These are phyloP conservation scores for Odontomachus brunneus DNA, from an alignment of 1,140 invertebrate genomes.

Conservation along the genomic window DNA sequence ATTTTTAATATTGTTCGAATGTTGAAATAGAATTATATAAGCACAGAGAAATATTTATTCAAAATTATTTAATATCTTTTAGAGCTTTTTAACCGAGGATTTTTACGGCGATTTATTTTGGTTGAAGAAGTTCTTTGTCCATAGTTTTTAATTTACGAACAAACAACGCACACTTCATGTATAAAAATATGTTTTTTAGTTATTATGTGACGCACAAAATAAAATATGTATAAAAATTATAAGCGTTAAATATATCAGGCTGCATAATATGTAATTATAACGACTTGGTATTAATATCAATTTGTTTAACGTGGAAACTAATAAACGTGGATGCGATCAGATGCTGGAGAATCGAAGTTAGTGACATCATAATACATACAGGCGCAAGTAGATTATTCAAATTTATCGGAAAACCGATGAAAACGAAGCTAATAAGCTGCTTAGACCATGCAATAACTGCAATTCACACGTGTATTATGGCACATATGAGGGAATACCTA, in stretches of 20 bases:
- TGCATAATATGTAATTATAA: background rate
- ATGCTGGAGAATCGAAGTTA: background rate
- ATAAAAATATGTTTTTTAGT: background rate
- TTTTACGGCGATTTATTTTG: too few species aligned
- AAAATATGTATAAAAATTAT: background rate
- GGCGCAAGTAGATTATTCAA: background rate
- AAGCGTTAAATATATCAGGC: background rate
- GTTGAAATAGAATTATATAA: too few species aligned
- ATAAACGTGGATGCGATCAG: background rate
- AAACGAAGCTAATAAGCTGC: slow-evolving; percentile 45
- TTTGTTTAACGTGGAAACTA: background rate
- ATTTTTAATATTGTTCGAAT: too few species aligned
- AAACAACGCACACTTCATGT: background rate
- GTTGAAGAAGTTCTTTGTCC: slow-evolving; percentile 19
- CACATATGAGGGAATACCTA: slow-evolving; percentile 29
- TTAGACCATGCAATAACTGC: slow-evolving; percentile 41
- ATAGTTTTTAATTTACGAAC: slow-evolving; percentile 32
- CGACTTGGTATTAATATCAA: background rate
- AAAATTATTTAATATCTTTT: too few species aligned
- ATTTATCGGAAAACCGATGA: slow-evolving; percentile 19
- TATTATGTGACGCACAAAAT: background rate
- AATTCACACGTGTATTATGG: slow-evolving; percentile 40
- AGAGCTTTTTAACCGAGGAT: too few species aligned
- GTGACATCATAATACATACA: background rate
- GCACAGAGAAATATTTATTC: too few species aligned